phyloP scores from a whole-genome alignment of 2,888 invertebrate genomes.

The Sipha maydis region DNA sequence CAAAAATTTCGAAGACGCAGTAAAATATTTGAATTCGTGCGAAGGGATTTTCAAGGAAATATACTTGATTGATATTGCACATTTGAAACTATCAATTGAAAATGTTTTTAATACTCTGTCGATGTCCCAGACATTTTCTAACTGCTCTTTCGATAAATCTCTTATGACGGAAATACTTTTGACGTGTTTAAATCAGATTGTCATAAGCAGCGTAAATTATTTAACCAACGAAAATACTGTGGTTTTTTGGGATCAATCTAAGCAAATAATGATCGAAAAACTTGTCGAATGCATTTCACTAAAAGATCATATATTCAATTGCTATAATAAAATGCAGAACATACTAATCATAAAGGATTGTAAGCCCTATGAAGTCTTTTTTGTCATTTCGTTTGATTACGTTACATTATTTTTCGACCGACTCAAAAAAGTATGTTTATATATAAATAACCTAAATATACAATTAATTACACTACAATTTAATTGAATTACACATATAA shows the following conservation, averaged over 20 bases:
- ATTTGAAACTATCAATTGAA: neutral
- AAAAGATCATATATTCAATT: neutral
- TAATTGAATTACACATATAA: too few species aligned
- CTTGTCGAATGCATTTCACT: slow-evolving; percentile 3
- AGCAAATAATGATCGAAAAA: neutral
- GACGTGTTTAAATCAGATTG: slow-evolving; percentile 16
- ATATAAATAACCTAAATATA: neutral
- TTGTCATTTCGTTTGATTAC: neutral
- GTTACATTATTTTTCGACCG: slow-evolving; percentile 1
- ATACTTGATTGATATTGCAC: neutral
- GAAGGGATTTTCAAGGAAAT: neutral
- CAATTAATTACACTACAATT: too few species aligned
- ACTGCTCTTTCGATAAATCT: neutral
- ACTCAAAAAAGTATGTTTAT: neutral
- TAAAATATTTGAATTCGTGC: neutral
- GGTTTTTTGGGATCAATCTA: slow-evolving; percentile 23
- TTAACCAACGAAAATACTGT: neutral
- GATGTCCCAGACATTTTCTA: neutral
- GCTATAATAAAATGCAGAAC: neutral
- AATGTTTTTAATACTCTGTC: neutral
- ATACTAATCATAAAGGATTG: neutral
- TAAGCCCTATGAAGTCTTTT: neutral
- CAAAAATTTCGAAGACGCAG: neutral
- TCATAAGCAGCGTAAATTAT: neutral
- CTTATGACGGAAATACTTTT: neutral